Evolutionary conservation across 2,797 vertebrate genomes (phyloP).

Genomic region (Arrhamphus sclerolepis): DNA sequence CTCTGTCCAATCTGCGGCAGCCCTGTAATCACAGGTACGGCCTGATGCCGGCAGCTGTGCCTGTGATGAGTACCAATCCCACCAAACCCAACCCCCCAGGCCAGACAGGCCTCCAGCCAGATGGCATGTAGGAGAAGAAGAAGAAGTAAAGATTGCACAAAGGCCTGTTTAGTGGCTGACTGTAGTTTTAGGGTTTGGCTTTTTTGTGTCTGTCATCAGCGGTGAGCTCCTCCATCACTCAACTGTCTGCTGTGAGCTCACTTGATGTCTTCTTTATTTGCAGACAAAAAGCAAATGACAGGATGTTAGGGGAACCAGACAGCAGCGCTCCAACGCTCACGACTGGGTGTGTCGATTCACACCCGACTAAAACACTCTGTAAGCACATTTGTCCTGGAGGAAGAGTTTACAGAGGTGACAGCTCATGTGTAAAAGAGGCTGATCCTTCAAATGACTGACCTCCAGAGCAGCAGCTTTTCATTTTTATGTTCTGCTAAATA

Average conservation of each 20-base stretch:
- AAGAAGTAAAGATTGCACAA: constrained; percentile 48
- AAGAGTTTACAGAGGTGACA: constrained; percentile 4
- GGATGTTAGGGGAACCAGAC: constrained; percentile 51
- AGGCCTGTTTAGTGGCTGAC: constrained; percentile 60
- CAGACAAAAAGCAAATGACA: constrained; percentile 59
- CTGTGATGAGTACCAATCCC: constrained; percentile 65
- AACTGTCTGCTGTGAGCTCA: constrained; percentile 64
- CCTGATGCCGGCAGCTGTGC: constrained; percentile 51
- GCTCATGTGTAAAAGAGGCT: constrained; percentile 12
- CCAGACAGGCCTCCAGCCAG: constrained; percentile 59
- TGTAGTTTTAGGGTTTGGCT: constrained; percentile 56
- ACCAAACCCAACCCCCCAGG: constrained; percentile 48
- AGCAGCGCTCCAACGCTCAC: constrained; percentile 2
- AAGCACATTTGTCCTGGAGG: constrained; percentile 25
- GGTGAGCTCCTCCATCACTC: constrained; percentile 69
- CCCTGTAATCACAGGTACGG: constrained; percentile 55
- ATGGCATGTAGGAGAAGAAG: constrained; percentile 22
- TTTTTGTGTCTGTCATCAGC: constrained; percentile 69
- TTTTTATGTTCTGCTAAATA: constrained; percentile 55
- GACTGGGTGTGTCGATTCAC: constrained; percentile 44
- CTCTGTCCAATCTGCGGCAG: constrained; percentile 48
- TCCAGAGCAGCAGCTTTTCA: constrained; percentile 38
- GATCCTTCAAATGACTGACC: constrained; percentile 42
- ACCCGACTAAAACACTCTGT: constrained; percentile 12
- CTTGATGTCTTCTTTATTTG: constrained; percentile 67